These are phyloP conservation scores for Papilio xuthus DNA, from an alignment of 1,140 invertebrate species.

Conservation along the genomic window DNA sequence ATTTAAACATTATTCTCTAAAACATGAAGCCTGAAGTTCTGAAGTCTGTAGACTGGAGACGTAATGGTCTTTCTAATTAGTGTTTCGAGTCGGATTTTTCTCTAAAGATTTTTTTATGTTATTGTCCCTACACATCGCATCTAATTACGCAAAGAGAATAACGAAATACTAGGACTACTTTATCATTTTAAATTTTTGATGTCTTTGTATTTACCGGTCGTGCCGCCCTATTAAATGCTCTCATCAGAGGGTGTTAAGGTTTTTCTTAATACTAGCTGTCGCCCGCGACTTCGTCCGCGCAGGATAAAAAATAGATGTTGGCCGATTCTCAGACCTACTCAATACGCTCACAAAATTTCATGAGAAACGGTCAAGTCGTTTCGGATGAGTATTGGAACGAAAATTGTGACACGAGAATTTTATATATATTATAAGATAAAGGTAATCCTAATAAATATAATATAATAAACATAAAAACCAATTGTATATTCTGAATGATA, in stretches of 20 bases:
- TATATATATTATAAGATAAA: no score
- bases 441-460: no score
- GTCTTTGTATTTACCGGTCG: not conserved
- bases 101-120: not conserved
- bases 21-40: not conserved
- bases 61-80: slow-evolving; percentile 7
- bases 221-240: not conserved
- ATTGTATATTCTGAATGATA: not conserved
- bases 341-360: no score
- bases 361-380: no score
- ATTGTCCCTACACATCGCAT: not conserved
- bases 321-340: no score
- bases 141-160: not conserved
- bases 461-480: no score
- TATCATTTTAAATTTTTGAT: not conserved
- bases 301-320: no score
- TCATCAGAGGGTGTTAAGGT: no score
- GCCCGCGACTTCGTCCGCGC: no score
- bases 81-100: not conserved
- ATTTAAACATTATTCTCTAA: not conserved
- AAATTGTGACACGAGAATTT: no score
- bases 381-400: no score
- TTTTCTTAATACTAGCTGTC: no score
- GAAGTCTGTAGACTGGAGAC: not conserved
- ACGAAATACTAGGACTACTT: not conserved